Percentiles rank a stretch among this genome's conserved stretches.
phyloP scores from a whole-genome alignment of 2,113 vertebrate species.

The Heterochromis multidens region DNA sequence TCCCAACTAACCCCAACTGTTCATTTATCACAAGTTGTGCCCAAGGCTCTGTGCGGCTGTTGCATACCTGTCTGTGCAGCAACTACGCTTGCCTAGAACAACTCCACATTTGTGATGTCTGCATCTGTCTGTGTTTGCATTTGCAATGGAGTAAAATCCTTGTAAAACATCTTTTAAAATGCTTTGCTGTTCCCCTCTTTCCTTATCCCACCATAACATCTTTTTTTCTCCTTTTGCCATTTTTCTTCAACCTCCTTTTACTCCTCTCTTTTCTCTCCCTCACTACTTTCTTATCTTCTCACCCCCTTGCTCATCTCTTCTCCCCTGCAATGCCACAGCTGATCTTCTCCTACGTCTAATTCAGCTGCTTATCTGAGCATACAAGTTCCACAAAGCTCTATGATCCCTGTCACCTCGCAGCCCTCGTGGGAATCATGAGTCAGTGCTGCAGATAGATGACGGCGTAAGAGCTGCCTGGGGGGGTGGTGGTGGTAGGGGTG shows the following conservation, averaged over 20 bases:
- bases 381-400: conserved; percentile 62
- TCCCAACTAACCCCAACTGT: not conserved
- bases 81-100: not conserved
- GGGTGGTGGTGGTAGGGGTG: not conserved
- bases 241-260: not conserved
- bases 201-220: not conserved
- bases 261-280: not conserved
- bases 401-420: conserved; percentile 59
- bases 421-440: conserved; percentile 57
- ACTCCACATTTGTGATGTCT: not conserved
- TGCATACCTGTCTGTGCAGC: not conserved
- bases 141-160: not conserved
- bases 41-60: not conserved
- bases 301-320: conserved; percentile 43
- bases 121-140: not conserved
- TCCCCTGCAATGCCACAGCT: conserved; percentile 44
- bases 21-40: not conserved
- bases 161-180: not conserved
- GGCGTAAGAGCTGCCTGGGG: not conserved
- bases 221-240: not conserved
- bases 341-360: conserved; percentile 67
- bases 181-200: not conserved
- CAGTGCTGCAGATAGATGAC: conserved; percentile 42
- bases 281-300: conserved; percentile 29
- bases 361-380: conserved; percentile 72